These are phyloP conservation scores for Neotragus pygmaeus DNA, from an alignment of 2,113 vertebrate genomes.

Conservation along the genomic window DNA sequence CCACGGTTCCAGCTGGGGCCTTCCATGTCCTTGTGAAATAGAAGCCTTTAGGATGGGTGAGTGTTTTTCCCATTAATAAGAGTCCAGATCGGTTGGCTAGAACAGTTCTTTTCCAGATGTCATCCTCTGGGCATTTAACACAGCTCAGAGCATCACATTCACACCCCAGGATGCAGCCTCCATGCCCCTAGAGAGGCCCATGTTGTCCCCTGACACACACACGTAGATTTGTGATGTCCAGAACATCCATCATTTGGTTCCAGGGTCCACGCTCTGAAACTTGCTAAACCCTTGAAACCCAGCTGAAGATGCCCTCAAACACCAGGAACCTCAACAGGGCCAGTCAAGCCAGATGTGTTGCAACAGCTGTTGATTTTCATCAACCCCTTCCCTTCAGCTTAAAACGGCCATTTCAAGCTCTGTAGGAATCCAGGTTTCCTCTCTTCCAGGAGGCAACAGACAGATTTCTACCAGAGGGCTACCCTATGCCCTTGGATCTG, in stretches of 20 bases:
- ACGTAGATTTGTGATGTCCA: conserved; percentile 22
- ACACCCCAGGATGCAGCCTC: conserved; percentile 30
- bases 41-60: neutral
- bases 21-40: neutral
- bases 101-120: conserved; percentile 19
- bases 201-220: neutral
- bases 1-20: neutral
- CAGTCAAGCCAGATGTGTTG: conserved; percentile 34
- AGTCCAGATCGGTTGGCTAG: neutral
- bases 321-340: conserved; percentile 46
- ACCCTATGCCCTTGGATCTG: conserved; percentile 73
- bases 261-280: conserved; percentile 45
- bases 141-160: neutral
- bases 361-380: conserved; percentile 65
- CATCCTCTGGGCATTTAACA: conserved; percentile 41
- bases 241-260: conserved; percentile 8
- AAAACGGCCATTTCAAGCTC: conserved; percentile 53
- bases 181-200: neutral
- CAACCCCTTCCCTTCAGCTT: conserved; percentile 44
- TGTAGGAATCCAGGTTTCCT: conserved; percentile 77
- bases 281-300: conserved; percentile 3
- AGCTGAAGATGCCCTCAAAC: conserved; percentile 55
- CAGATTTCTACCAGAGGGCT: conserved; percentile 67
- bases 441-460: conserved; percentile 73
- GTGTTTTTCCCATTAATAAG: neutral